These are phyloP conservation scores for Megalopta genalis DNA, from an alignment of 1,140 invertebrate species.

Conservation along the genomic window DNA sequence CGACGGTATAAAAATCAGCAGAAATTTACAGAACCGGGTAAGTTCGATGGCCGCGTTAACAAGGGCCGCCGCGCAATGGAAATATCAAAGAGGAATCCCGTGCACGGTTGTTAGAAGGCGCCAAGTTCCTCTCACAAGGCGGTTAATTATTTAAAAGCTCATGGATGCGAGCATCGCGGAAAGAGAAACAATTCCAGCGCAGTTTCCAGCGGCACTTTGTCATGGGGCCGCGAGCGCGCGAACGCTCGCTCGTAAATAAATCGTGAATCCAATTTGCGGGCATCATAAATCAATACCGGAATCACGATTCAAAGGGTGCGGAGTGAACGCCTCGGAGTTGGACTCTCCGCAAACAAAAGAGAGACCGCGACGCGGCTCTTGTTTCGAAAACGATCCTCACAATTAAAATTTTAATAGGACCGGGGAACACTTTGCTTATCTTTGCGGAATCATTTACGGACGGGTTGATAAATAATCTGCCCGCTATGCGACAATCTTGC, in stretches of 20 bases:
- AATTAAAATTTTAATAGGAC: conserved; percentile 12
- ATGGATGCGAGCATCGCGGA: conserved; percentile 7
- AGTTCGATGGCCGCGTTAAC: background rate
- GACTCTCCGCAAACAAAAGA: conserved; percentile 14
- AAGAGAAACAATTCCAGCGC: conserved; percentile 45
- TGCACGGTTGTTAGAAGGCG: background rate
- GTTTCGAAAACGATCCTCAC: background rate
- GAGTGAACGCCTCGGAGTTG: conserved; percentile 26
- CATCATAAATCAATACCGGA: conserved; percentile 51
- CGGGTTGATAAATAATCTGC: background rate
- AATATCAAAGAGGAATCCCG: background rate
- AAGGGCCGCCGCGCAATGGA: background rate
- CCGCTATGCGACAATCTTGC: background rate
- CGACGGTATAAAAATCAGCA: too few relatives aligned
- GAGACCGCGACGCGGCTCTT: background rate
- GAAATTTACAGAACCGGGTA: background rate
- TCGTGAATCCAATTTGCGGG: conserved; percentile 52
- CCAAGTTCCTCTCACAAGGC: background rate
- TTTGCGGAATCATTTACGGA: background rate
- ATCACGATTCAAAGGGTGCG: conserved; percentile 44
- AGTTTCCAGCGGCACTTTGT: conserved; percentile 36
- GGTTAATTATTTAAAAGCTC: conserved; percentile 17
- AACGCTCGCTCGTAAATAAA: conserved; percentile 48
- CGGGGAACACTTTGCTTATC: background rate
- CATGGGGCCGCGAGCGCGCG: conserved; percentile 16